These are phyloP conservation scores for Machimus atricapillus DNA, from an alignment of 2,888 invertebrate species.

Conservation along the genomic window DNA sequence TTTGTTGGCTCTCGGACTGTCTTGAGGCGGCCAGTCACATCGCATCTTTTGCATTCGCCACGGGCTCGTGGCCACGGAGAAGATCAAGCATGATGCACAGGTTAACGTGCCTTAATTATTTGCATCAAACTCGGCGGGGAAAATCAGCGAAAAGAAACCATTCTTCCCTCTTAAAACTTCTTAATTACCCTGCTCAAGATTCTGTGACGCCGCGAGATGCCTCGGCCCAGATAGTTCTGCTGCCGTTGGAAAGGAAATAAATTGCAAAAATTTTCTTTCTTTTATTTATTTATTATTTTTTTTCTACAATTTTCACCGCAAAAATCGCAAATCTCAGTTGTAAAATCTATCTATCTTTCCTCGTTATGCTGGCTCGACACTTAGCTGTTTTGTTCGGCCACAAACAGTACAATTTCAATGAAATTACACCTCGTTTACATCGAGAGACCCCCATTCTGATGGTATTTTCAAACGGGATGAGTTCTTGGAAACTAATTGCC, in stretches of 20 bases:
- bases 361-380: background rate
- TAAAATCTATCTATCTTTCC: background rate
- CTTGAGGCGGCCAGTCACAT: background rate
- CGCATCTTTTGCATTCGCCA: background rate
- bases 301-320: background rate
- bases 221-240: constrained; percentile 42
- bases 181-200: constrained; percentile 45
- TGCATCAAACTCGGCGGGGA: background rate
- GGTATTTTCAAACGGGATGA: background rate
- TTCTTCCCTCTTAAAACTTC: background rate
- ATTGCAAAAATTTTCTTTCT: background rate
- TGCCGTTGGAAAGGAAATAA: background rate
- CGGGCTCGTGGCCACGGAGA: background rate
- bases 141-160: background rate
- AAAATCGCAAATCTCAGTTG: constrained; percentile 3
- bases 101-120: constrained; percentile 37
- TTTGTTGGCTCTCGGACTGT: background rate
- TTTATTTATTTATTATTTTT: background rate
- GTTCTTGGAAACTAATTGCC: constrained; percentile 7
- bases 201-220: constrained; percentile 48
- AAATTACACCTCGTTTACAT: constrained; percentile 7
- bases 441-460: constrained; percentile 9
- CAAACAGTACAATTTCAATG: background rate
- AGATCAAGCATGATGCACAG: constrained; percentile 18
- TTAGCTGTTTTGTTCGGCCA: background rate